Evolutionary conservation across 2,888 invertebrate genomes (phyloP).

Genomic region (Spatulosminthurus flaviceps): DNA sequence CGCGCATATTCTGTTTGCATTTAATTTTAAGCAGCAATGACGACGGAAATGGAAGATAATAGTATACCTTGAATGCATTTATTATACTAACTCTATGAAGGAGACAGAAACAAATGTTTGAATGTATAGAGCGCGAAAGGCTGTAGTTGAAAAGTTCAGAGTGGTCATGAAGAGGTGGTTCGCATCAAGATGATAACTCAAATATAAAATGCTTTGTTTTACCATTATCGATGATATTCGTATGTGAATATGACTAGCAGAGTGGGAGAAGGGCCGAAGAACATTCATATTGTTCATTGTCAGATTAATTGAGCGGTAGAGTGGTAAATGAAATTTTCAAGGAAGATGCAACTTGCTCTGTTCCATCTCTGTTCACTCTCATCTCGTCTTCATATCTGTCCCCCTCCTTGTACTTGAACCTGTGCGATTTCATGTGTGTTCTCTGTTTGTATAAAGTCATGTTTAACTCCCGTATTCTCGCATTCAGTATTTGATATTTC

Average conservation of each 20-base stretch:
- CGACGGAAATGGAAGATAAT: too few relatives aligned
- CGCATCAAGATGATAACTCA: slow-evolving; percentile 28
- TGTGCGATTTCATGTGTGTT: too few relatives aligned
- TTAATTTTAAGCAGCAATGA: too few relatives aligned
- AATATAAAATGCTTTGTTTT: slow-evolving; percentile 20
- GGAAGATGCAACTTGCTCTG: neutral
- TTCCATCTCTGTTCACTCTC: neutral
- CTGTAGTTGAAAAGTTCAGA: neutral
- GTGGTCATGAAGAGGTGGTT: slow-evolving; percentile 26
- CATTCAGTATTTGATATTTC: too few relatives aligned
- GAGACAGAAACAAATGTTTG: too few relatives aligned
- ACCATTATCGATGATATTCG: neutral
- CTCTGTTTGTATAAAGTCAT: too few relatives aligned
- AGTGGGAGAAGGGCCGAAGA: neutral
- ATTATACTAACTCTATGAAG: too few relatives aligned
- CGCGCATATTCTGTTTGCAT: too few relatives aligned
- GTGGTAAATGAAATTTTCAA: slow-evolving; percentile 23
- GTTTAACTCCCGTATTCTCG: too few relatives aligned
- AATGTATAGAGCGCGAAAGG: too few relatives aligned
- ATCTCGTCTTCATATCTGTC: neutral
- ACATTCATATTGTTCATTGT: slow-evolving; percentile 32
- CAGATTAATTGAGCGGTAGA: slow-evolving; percentile 22
- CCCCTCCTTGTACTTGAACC: neutral
- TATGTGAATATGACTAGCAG: slow-evolving; percentile 4
- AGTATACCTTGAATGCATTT: too few relatives aligned